Evolutionary conservation across 2,797 vertebrate species (phyloP).

Genomic region (Acanthornis magna): DNA sequence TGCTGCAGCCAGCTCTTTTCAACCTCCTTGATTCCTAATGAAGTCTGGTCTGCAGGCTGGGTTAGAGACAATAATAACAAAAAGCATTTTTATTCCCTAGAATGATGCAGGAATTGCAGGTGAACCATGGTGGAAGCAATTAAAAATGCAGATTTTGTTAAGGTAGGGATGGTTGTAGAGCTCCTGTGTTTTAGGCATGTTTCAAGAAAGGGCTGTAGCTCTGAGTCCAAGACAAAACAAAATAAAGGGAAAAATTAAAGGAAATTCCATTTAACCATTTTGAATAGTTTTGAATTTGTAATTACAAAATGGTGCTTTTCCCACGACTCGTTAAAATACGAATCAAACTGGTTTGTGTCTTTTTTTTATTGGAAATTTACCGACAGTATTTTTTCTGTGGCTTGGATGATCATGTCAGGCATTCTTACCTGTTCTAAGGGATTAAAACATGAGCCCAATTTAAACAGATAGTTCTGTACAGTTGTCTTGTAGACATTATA

Average conservation of each 20-base stretch:
- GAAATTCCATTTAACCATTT: not conserved
- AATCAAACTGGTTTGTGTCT: not conserved
- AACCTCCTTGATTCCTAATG: conserved; percentile 10
- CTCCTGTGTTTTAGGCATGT: not conserved
- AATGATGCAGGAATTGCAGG: not conserved
- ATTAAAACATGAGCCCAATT: not conserved
- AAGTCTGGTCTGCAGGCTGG: not conserved
- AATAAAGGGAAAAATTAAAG: not conserved
- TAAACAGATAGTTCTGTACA: not conserved
- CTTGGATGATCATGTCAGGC: not conserved
- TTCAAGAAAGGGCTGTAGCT: not conserved
- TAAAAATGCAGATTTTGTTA: not conserved
- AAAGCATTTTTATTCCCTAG: not conserved
- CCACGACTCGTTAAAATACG: not conserved
- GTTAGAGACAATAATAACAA: not conserved
- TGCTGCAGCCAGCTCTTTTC: conserved; percentile 41
- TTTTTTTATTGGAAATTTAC: not conserved
- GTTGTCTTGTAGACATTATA: not conserved
- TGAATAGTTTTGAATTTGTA: not conserved
- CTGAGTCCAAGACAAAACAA: not conserved
- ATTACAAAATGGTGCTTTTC: not conserved
- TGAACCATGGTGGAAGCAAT: not conserved
- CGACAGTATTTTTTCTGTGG: not conserved
- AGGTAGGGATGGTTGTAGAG: not conserved
- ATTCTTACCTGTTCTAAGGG: not conserved